A percentile compares a stretch with the other conserved stretches of the same genome.
Evolutionary conservation across 1,140 invertebrate species (phyloP).

Genomic region (Heliothis virescens): DNA sequence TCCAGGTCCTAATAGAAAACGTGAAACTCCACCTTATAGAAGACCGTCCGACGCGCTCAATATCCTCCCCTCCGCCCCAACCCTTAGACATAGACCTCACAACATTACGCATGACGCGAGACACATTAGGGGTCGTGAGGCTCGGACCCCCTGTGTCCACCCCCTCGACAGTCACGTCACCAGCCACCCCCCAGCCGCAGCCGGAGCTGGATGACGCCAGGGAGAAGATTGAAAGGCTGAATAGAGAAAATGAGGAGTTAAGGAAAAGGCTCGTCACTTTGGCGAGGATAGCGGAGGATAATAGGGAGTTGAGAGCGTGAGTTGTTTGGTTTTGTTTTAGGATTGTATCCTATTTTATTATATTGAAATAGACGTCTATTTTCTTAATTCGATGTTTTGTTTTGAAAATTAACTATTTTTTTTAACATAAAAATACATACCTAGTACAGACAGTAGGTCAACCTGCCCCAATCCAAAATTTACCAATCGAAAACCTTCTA

Average conservation of each 20-base stretch:
- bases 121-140: conserved; percentile 90
- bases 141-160: conserved; percentile 87
- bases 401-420: no score
- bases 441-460: no score
- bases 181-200: conserved; percentile 68
- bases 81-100: conserved; percentile 92
- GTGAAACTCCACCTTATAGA: conserved; percentile 90
- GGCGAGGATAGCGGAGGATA: conserved; percentile 78
- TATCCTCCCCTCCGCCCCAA: conserved; percentile 93
- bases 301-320: conserved; percentile 80
- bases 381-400: no score
- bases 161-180: conserved; percentile 62
- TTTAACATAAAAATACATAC: no score
- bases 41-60: conserved; percentile 92
- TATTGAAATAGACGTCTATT: no score
- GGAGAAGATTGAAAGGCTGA: conserved; percentile 71
- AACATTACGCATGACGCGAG: conserved; percentile 89
- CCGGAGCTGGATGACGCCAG: conserved; percentile 68
- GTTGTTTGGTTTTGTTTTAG: conserved; percentile 48
- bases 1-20: conserved; percentile 90
- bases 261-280: conserved; percentile 71
- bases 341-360: no score
- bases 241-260: conserved; percentile 78
- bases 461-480: no score
- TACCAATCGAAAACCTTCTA: no score